Base-by-base conservation (phyloP, 1,140 invertebrate species). In the Drosophila bipectinata region DNA sequence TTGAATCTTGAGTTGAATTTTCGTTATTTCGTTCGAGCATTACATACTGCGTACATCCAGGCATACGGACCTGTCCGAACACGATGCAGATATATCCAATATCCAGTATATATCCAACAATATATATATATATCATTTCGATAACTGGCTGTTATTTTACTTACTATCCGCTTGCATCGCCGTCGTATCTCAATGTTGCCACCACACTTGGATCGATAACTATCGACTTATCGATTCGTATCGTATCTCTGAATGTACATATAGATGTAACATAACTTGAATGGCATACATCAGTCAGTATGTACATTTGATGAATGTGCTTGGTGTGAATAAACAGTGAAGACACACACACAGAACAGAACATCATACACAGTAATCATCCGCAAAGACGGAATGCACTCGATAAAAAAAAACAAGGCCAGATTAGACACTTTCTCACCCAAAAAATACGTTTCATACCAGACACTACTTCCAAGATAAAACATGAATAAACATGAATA, bases 111-210 rank as follows among this genome's bases (percentile, higher is more conserved):
- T 41, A 53, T 26, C 37, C 15, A 64, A 49, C 15, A 15, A 15
- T 15, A 15, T 18, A 18, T 47, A 45, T 45, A 4, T 26, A 44
- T 24, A 51, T 12, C 45, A 34, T 68, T 64, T 68, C 48, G 30
- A 68, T 47, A 66, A 48, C 63, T 64, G 24, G 44, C 52, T 69
- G 63, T 69, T 69, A 24, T 18, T 44, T 69, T 69, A 49, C 26
- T 57, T 69, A 49, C 26, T 57, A 57, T 49, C 34, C 67, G 24
- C 53, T 57, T 71, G 44, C 54, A 56, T 69, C 63, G 15, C 57
- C 63, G 52, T 57, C 66, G 67, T 71, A 26, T 49, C 69, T 71
- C 26, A 57, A 71, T 69, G 63, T 69, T 69, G 51, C 51, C 66
- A 69, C 63, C 34, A 32, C 15, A 37, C 41, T 69, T 51, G 56